These are phyloP conservation scores for Ptyas mucosa DNA, from an alignment of 2,113 vertebrate genomes.

Conservation along the genomic window DNA sequence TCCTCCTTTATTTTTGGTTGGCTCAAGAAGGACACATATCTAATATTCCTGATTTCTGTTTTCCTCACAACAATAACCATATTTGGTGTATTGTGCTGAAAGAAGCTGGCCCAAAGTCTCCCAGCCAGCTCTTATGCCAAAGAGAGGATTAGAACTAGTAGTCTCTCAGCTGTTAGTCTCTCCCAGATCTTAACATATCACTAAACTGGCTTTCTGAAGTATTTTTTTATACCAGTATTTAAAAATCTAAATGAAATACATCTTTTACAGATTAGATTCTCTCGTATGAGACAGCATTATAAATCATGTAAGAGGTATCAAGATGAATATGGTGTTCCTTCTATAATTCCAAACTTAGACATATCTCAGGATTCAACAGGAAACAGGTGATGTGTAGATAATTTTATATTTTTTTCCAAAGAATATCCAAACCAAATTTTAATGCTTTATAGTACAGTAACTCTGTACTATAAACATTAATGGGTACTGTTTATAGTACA, in stretches of 20 bases:
- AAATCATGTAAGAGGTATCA: constrained; percentile 80
- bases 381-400: constrained; percentile 68
- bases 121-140: not conserved
- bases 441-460: not conserved
- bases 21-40: not conserved
- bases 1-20: not conserved
- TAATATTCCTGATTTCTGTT: not conserved
- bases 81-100: not conserved
- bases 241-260: constrained; percentile 55
- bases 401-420: not conserved
- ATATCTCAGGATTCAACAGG: constrained; percentile 74
- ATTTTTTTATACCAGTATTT: not conserved
- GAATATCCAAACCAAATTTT: not conserved
- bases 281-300: constrained; percentile 80
- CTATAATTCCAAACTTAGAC: constrained; percentile 73
- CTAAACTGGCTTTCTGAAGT: not conserved
- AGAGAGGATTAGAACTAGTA: not conserved
- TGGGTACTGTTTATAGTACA: not conserved
- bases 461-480: not conserved
- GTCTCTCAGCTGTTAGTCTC: not conserved
- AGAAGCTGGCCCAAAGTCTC: not conserved
- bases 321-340: constrained; percentile 76
- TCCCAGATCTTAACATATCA: not conserved
- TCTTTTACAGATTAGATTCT: constrained; percentile 77
- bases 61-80: not conserved